phyloP scores from a whole-genome alignment of 2,888 invertebrate species.

The Ariolimax columbianus region DNA sequence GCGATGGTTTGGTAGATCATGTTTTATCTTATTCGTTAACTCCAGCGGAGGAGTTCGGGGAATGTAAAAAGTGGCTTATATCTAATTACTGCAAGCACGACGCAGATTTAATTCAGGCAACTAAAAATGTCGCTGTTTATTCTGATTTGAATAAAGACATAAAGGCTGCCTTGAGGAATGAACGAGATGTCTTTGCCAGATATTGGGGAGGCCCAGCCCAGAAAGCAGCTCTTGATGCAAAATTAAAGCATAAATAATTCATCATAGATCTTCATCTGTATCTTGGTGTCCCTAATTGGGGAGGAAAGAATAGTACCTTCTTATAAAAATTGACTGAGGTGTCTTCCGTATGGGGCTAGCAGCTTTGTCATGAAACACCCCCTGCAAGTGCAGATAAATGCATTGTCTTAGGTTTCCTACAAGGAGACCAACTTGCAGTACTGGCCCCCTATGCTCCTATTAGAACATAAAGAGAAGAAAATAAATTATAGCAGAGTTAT shows the following conservation, averaged over 20 bases:
- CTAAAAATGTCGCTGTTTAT: constrained; percentile 22
- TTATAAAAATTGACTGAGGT: too few species aligned
- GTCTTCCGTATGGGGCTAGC: too few species aligned
- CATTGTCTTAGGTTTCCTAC: too few species aligned
- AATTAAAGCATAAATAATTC: constrained; percentile 48
- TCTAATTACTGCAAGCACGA: constrained; percentile 41
- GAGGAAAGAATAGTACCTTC: too few species aligned
- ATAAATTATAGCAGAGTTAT: too few species aligned
- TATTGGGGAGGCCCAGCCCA: constrained; percentile 53
- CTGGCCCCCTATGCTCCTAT: too few species aligned
- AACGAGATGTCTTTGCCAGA: constrained; percentile 44
- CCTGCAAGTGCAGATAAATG: too few species aligned
- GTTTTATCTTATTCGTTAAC: constrained; percentile 64
- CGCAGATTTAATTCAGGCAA: constrained; percentile 40
- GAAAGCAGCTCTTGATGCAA: constrained; percentile 44
- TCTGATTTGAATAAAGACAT: constrained; percentile 30
- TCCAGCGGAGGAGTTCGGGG: constrained; percentile 26
- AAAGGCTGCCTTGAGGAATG: constrained; percentile 14
- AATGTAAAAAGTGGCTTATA: constrained; percentile 42
- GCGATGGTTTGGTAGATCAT: constrained; percentile 79
- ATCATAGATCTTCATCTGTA: too few species aligned
- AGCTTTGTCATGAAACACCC: too few species aligned
- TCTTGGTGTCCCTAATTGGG: too few species aligned
- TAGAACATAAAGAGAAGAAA: too few species aligned
- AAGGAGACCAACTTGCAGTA: too few species aligned